phyloP scores from a whole-genome alignment of 1,140 invertebrate species.

The Linepithema humile region DNA sequence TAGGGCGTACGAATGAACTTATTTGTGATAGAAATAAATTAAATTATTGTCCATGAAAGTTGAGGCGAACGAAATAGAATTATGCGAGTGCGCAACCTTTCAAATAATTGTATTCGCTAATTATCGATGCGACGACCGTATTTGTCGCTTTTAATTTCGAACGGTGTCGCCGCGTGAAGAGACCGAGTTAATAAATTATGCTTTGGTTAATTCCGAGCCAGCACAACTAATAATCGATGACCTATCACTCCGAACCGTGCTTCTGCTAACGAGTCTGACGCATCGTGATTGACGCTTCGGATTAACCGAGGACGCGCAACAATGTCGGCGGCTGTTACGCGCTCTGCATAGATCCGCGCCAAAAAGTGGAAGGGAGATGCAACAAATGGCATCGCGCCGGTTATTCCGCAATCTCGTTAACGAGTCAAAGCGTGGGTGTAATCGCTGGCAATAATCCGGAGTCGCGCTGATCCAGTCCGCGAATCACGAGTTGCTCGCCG shows the following conservation, averaged over 20 bases:
- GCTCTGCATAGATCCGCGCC: not conserved
- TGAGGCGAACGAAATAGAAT: not conserved
- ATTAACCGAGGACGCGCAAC: constrained; percentile 12
- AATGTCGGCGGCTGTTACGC: constrained; percentile 7
- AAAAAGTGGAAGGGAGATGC: not conserved
- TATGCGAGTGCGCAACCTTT: not conserved
- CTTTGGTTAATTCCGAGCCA: constrained; percentile 24
- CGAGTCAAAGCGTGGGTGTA: constrained; percentile 34
- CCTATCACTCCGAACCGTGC: not conserved
- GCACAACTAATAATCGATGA: constrained; percentile 3
- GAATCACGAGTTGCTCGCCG: constrained; percentile 28
- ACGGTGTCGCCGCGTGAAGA: not conserved
- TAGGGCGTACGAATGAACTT: not conserved
- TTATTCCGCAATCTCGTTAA: constrained; percentile 13
- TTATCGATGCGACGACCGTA: not conserved
- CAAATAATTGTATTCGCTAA: constrained; percentile 1
- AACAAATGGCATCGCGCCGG: constrained; percentile 5
- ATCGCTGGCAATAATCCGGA: constrained; percentile 27
- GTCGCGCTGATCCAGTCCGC: constrained; percentile 10
- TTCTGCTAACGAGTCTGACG: not conserved
- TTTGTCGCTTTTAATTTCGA: constrained; percentile 24
- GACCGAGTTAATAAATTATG: constrained; percentile 8
- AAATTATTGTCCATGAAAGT: not conserved
- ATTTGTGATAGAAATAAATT: not conserved
- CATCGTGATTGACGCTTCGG: not conserved